phyloP scores from a whole-genome alignment of 2,113 vertebrate species.

The Ardeotis arabs region DNA sequence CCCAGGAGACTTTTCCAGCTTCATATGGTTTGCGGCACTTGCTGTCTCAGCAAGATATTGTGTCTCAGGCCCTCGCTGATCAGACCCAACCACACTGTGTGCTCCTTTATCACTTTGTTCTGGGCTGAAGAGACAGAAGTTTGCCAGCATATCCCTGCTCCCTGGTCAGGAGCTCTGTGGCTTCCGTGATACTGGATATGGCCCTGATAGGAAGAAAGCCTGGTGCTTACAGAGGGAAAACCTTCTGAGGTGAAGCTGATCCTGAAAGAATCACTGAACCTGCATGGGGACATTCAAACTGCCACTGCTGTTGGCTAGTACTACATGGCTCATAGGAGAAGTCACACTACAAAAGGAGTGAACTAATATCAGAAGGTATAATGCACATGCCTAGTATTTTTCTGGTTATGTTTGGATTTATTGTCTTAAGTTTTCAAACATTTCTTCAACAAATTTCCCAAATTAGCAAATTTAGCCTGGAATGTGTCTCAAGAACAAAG shows the following conservation, averaged over 20 bases:
- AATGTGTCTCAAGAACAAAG: not conserved
- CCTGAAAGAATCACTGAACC: not conserved
- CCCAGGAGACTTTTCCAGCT: not conserved
- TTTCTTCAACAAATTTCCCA: not conserved
- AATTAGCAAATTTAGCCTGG: not conserved
- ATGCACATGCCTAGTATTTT: not conserved
- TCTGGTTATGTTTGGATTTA: not conserved
- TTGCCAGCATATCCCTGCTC: not conserved
- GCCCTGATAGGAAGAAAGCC: not conserved
- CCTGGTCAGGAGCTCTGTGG: not conserved
- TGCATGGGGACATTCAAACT: rapidly evolving
- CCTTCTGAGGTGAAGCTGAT: not conserved
- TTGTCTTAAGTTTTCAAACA: not conserved
- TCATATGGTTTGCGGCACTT: not conserved
- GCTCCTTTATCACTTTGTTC: not conserved
- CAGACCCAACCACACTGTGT: not conserved
- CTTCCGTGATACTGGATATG: not conserved
- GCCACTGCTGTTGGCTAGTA: not conserved
- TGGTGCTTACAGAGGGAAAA: not conserved
- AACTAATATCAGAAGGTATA: not conserved
- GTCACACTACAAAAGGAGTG: not conserved
- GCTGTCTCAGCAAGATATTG: not conserved
- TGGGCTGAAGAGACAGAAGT: not conserved
- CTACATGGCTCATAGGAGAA: not conserved
- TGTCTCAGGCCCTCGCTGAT: not conserved